Conservation (phyloP, 2,113 vertebrate species). For the Regulus satrapa region DNA sequence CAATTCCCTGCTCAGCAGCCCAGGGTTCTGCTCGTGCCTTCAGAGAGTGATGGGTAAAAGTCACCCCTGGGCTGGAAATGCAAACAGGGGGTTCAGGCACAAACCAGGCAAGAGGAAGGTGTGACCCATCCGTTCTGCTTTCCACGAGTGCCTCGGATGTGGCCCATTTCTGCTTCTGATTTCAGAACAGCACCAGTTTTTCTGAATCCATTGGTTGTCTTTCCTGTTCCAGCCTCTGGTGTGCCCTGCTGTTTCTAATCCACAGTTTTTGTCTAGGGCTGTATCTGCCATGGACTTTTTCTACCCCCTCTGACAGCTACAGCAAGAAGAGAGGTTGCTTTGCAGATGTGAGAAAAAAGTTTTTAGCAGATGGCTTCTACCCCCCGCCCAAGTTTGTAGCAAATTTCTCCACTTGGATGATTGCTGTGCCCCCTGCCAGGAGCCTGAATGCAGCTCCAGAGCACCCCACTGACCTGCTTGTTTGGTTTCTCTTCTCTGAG, state of each 20-base stretch:
- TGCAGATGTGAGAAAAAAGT: background rate
- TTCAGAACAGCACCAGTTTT: background rate
- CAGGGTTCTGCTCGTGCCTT: background rate
- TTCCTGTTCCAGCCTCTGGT: background rate
- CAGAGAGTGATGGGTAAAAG: background rate
- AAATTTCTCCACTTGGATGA: constrained; percentile 30
- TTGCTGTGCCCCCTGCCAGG: constrained; percentile 16
- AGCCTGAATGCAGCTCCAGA: background rate
- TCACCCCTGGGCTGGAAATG: background rate
- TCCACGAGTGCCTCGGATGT: background rate
- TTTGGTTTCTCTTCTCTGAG: background rate
- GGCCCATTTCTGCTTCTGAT: background rate
- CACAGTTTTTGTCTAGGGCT: background rate
- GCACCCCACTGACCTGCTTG: background rate
- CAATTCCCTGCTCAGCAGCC: background rate
- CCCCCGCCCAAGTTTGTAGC: background rate
- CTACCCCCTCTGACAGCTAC: background rate
- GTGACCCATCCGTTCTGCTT: background rate
- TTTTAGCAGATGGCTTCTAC: background rate
- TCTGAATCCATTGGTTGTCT: background rate
- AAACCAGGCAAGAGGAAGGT: background rate
- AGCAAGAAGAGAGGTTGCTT: background rate
- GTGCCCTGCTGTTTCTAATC: background rate
- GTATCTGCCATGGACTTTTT: background rate
- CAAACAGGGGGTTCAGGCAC: background rate